A percentile compares a stretch with the other conserved stretches of the same genome.
phyloP scores from a whole-genome alignment of 2,888 invertebrate species.

The Oligia fasciuncula region DNA sequence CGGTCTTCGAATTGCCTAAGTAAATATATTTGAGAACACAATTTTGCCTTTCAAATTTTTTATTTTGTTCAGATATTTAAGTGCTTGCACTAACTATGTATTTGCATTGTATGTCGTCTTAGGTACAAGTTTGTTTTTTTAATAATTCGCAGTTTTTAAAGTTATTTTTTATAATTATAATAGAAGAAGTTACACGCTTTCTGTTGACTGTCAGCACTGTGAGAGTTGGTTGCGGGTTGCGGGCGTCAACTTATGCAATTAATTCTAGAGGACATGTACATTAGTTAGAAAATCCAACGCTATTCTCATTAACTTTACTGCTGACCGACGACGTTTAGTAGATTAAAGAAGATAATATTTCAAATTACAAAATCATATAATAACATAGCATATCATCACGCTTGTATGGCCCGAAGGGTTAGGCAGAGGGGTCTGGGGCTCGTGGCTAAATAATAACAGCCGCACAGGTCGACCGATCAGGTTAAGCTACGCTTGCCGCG shows the following conservation, averaged over 20 bases:
- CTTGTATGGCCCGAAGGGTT: too few species aligned
- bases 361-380: neutral
- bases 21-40: conserved; percentile 16
- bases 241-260: neutral
- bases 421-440: too few species aligned
- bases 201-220: neutral
- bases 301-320: neutral
- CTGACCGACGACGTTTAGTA: neutral
- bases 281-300: neutral
- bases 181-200: too few species aligned
- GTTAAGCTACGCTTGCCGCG: too few species aligned
- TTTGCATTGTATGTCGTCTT: neutral
- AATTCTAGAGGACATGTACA: neutral
- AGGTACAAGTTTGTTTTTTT: neutral
- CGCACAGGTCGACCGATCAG: too few species aligned
- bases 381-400: too few species aligned
- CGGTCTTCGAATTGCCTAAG: conserved; percentile 26
- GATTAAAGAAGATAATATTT: neutral
- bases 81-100: neutral
- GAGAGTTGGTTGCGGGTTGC: neutral
- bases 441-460: too few species aligned
- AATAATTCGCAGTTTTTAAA: neutral
- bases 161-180: too few species aligned
- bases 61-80: neutral
- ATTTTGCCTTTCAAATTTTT: neutral